Evolutionary conservation across 2,888 invertebrate species (phyloP), one percentile per base, ranked within the genome.

Genomic region (Ophion ventricosus): DNA sequence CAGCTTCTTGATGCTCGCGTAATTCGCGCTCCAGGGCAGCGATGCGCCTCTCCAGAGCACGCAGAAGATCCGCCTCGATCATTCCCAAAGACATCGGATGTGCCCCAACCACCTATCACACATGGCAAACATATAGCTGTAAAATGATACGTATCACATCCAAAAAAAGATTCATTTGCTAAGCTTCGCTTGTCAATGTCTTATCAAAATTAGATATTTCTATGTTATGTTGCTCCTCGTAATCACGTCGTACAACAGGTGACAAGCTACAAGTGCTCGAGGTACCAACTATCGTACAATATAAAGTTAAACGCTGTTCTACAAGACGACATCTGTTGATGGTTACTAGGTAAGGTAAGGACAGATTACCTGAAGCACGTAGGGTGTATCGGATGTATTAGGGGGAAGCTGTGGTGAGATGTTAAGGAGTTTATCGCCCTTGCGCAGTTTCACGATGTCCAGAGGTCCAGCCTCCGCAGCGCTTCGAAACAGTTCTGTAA

Each of bases 381-480:
- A 95, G 14, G 95, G 94, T 63, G 94, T 93, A 80, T 94, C 94
- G 35, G 94, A 94, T 29, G 94, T 94, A 91, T 96, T 96, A 67
- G 94, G 93, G 85, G 94, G 94, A 85, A 96, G 93, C 87, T 94
- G 94, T 25, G 95, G 94, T 80, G 95, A 95, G 90, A 96, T 95
- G 93, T 96, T 96, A 90, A 96, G 92, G 85, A 96, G 93, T 90
- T 95, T 95, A 72, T 96, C 95, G 82, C 94, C 94, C 85, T 94
- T 93, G 90, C 95, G 95, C 89, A 96, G 94, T 93, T 96, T 96
- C 89, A 96, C 94, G 91, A 96, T 95, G 91, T 96, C 96, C 91
- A 95, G 94, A 87, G 95, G 95, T 87, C 95, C 95, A 85, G 95
- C 96, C 93, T 96, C 96, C 84, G 96, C 95, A 85, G 96, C 96